phyloP scores from a whole-genome alignment of 2,797 vertebrate genomes.

The Rhynchonycteris naso region DNA sequence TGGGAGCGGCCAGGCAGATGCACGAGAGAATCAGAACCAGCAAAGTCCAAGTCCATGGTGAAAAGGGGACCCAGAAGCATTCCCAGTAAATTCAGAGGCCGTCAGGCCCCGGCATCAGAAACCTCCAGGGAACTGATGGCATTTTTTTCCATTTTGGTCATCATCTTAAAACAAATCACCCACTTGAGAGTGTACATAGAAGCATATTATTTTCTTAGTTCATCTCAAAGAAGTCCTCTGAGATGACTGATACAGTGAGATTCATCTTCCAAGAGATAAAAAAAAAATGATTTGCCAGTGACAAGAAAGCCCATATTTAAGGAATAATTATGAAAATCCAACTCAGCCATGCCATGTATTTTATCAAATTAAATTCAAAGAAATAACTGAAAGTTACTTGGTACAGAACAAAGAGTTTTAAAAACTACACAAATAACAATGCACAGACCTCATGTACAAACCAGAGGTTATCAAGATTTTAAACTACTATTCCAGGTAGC shows the following conservation, averaged over 20 bases:
- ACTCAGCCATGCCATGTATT: constrained; percentile 34
- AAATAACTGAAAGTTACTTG: constrained; percentile 50
- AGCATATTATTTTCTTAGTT: constrained; percentile 54
- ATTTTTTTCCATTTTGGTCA: constrained; percentile 58
- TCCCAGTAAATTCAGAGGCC: not conserved
- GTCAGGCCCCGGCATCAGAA: constrained; percentile 16
- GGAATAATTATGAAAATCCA: constrained; percentile 47
- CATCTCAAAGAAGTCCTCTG: constrained; percentile 40
- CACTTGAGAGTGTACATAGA: not conserved
- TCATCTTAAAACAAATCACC: constrained; percentile 41
- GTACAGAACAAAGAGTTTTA: constrained; percentile 9
- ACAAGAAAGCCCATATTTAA: constrained; percentile 50
- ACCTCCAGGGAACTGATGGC: constrained; percentile 41
- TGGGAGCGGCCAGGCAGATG: constrained; percentile 64
- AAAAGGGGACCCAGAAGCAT: not conserved
- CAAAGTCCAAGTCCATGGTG: not conserved
- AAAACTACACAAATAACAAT: constrained; percentile 41
- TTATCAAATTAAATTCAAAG: constrained; percentile 60
- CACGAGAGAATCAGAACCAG: constrained; percentile 51
- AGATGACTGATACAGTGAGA: constrained; percentile 47
- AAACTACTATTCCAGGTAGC: constrained; percentile 41
- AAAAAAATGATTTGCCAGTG: constrained; percentile 1
- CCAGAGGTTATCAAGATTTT: constrained; percentile 48
- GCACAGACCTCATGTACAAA: not conserved
- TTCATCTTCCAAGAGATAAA: constrained; percentile 25